These are phyloP conservation scores for Julus scandinavius DNA, from an alignment of 2,888 invertebrate species.

Conservation along the genomic window DNA sequence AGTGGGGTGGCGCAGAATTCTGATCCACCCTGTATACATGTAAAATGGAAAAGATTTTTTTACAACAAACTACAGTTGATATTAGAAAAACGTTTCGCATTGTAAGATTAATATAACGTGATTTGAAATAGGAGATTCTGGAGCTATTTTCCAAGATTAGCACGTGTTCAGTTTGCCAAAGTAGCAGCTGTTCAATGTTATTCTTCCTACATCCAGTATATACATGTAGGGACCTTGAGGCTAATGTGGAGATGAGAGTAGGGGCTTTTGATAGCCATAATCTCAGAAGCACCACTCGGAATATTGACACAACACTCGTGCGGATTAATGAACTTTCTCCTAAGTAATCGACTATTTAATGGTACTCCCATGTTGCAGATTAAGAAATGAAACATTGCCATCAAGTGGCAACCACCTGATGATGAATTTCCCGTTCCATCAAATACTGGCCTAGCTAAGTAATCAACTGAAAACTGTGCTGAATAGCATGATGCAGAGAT, in stretches of 20 bases:
- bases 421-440: conserved; percentile 9
- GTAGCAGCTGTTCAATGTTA: neutral
- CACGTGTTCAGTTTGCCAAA: conserved; percentile 9
- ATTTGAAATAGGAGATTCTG: neutral
- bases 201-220: neutral
- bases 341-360: conserved; percentile 42
- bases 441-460: neutral
- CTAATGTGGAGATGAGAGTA: neutral
- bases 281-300: conserved; percentile 28
- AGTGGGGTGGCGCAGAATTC: no score
- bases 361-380: conserved; percentile 29
- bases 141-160: neutral
- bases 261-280: conserved; percentile 34
- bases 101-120: neutral
- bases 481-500: neutral
- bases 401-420: conserved; percentile 28
- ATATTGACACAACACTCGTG: conserved; percentile 17
- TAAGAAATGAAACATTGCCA: conserved; percentile 22
- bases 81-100: neutral
- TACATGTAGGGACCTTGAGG: neutral
- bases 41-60: no score
- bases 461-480: neutral
- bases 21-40: no score
- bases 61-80: neutral
- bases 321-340: conserved; percentile 20